Evolutionary conservation across 2,888 invertebrate genomes (phyloP), one percentile per base, ranked within the genome.

Genomic region (Tillus elongatus): DNA sequence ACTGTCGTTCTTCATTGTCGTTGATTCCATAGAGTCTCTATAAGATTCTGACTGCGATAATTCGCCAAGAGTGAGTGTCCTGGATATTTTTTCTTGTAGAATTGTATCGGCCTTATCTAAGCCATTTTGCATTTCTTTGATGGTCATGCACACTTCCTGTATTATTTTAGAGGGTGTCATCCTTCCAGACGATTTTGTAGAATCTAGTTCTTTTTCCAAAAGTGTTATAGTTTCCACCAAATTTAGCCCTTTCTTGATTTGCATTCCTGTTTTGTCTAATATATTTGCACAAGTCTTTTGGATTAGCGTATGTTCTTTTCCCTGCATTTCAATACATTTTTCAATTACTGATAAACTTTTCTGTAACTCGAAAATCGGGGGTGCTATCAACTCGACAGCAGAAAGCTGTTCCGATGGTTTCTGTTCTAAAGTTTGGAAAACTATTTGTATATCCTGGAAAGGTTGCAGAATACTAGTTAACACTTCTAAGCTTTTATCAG

Each of bases 281-380:
- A 81, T 73, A 47, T 76, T 76, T 9, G 75, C 71, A 56, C 81
- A 80, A 0, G 81, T 79, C 53, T 74, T 72, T 53, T 79, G 79
- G 1, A 81, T 77, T 4, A 82, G 61, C 0, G 81, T 80, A 36
- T 74, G 75, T 8, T 74, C 78, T 24, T 74, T 74, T 46, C 75
- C 76, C 58, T 79, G 77, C 46, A 79, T 71, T 50, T 77, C 77
- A 24, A 79, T 72, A 52, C 82, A 80, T 56, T 78, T 78, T 57
- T 81, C 76, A 24, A 82, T 72, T 2, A 79, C 73, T 11, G 74
- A 73, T 3, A 84, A 56, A 13, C 77, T 75, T 49, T 77, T 73
- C 51, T 80, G 79, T 13, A 85, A 60, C 15, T 70, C 68, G 47
- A 75, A 75, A 24, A 85, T 65, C 2, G 80, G 74, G 13, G 69